Conservation (phyloP, 1,140 invertebrate genomes). For the Sminthurinus signatus region DNA sequence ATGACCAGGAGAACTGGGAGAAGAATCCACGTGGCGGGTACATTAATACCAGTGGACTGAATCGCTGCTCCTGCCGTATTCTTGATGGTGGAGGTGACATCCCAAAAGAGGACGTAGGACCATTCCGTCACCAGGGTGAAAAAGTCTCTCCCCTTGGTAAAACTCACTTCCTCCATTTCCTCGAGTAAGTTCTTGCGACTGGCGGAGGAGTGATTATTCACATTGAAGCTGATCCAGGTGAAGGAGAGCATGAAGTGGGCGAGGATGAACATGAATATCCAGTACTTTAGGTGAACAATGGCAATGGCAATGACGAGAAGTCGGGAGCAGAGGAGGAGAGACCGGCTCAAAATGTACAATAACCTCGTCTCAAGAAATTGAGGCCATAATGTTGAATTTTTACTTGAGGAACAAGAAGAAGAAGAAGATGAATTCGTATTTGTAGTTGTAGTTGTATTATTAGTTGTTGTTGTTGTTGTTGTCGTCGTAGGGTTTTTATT, state of each 20-base stretch:
- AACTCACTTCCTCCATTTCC: slow-evolving; percentile 5
- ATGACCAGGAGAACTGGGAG: slow-evolving; percentile 26
- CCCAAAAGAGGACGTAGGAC: slow-evolving; percentile 38
- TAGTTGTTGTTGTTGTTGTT: background rate
- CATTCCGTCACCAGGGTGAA: slow-evolving; percentile 16
- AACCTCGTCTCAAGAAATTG: slow-evolving; percentile 20
- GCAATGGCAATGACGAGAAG: slow-evolving; percentile 29
- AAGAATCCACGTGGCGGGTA: slow-evolving; percentile 25
- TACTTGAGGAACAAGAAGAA: too few species aligned
- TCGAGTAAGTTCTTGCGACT: background rate
- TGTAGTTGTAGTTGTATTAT: background rate
- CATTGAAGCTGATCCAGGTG: slow-evolving; percentile 25
- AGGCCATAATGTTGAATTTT: slow-evolving; percentile 20
- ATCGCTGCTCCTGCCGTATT: slow-evolving; percentile 10
- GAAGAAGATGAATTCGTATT: background rate
- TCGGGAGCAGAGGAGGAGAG: slow-evolving; percentile 28
- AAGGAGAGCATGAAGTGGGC: slow-evolving; percentile 30
- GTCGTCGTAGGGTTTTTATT: background rate
- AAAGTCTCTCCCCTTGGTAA: slow-evolving; percentile 14
- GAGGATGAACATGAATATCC: slow-evolving; percentile 23
- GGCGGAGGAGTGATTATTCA: slow-evolving; percentile 7
- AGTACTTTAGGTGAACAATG: slow-evolving; percentile 27
- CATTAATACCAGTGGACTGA: too few species aligned
- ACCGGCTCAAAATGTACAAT: slow-evolving; percentile 23
- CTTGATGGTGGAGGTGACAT: slow-evolving; percentile 19